Base-by-base conservation (phyloP, 2,113 vertebrate genomes). In the Xiphias gladius region DNA sequence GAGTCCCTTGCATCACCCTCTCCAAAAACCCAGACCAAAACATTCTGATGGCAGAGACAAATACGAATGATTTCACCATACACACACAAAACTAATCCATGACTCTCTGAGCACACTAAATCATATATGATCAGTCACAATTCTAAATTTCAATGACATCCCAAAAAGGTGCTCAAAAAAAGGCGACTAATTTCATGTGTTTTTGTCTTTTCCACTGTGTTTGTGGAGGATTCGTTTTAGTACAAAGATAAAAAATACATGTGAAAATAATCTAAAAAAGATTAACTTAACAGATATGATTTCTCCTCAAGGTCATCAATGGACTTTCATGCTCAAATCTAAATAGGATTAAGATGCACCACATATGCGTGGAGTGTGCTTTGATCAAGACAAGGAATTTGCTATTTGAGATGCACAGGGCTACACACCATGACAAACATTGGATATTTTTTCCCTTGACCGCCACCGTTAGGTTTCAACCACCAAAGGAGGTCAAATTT, bases 1-100 rank as follows among this genome's bases (percentile, higher is more conserved):
- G 76, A 68, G 74, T 72, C 22, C 24, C 52, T 50, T 17, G 7
- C 59, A 39, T 55, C 50, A 37, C 19, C 64, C 79, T 35, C 69
- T 39, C 50, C 35, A 59, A 52, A 77, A 26, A 58, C n/a, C 0
- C 39, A 50, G 39, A 77, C 67, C 57, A 35, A 66, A 75, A 75
- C 54, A 64, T 16, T 20, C n/a, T 64, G 57, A 59, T 12, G 28
- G 13, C 37, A 7, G 63, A 50, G 3, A 80, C 41, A 66, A 19
- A 69, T 17, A 55, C 7, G 10, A 48, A 73, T 64, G 2, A 20
- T 13, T 76, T 62, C 16, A 62, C 2, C 58, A 43, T 64, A 66
- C 28, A 46, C 54, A 28, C 16, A n/a, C 19, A 66, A 14, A 52
- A 61, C 7, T 22, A 22, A 35, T 32, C 13, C 6, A 2, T 1